These are phyloP conservation scores for Gibbula magus DNA, from an alignment of 2,888 invertebrate genomes.

Conservation along the genomic window DNA sequence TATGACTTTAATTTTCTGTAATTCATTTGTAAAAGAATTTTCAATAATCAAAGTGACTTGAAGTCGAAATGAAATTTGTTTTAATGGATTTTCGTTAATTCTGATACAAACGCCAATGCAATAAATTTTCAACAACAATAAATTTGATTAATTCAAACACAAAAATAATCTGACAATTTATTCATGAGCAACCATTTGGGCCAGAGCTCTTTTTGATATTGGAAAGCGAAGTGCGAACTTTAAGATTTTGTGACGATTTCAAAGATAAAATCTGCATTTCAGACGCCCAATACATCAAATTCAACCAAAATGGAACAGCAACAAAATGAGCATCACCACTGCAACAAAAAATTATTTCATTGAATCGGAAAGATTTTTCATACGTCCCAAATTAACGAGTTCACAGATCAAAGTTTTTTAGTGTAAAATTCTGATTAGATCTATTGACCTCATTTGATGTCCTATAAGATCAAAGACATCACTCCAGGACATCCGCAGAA, in stretches of 20 bases:
- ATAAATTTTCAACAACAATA: no score
- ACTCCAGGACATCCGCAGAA: neutral
- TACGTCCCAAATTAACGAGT: conserved; percentile 8
- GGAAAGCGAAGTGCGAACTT: neutral
- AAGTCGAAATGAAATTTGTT: no score
- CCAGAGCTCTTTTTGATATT: neutral
- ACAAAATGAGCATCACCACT: neutral
- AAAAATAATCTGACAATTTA: neutral
- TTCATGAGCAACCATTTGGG: neutral
- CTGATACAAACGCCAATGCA: no score
- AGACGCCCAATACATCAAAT: neutral
- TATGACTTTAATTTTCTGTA: no score
- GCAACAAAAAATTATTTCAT: conserved; percentile 11
- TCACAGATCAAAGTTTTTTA: conserved; percentile 1
- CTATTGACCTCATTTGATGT: conserved; percentile 5
- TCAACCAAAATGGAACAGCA: neutral
- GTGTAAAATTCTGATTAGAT: conserved; percentile 10
- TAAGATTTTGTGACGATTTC: neutral
- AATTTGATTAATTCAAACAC: no score
- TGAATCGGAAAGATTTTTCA: neutral
- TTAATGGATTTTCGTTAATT: no score
- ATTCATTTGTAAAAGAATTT: no score
- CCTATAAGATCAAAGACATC: neutral
- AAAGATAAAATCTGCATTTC: neutral
- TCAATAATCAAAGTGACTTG: no score